These are phyloP conservation scores for Chionomys nivalis DNA, from an alignment of 2,113 vertebrate species.

Conservation along the genomic window DNA sequence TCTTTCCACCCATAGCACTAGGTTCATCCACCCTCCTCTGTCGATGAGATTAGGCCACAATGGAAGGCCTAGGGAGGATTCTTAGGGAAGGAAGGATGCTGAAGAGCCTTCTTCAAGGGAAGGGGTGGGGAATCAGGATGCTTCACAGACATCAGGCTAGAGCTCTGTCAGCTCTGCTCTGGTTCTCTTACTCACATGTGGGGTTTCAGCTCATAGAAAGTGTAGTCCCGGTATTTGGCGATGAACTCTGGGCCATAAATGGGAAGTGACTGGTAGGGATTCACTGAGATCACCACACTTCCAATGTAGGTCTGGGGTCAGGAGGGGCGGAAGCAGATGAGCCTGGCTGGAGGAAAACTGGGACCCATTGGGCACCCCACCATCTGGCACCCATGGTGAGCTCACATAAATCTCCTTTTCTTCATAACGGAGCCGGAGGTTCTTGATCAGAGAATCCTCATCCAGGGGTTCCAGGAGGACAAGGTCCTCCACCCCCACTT, in stretches of 20 bases:
- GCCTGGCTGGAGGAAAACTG: rapidly evolving
- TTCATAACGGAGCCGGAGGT: slow-evolving; percentile 85
- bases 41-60: not conserved
- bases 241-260: slow-evolving; percentile 87
- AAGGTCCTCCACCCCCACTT: slow-evolving; percentile 85
- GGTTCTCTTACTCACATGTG: slow-evolving; percentile 86
- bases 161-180: not conserved
- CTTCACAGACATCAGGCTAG: not conserved
- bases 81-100: not conserved
- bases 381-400: rapidly evolving
- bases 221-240: slow-evolving; percentile 84
- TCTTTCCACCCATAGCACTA: not conserved
- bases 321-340: not conserved
- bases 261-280: slow-evolving; percentile 86
- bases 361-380: not conserved
- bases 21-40: not conserved
- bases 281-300: slow-evolving; percentile 88
- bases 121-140: not conserved
- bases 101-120: slow-evolving; percentile 12
- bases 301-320: slow-evolving; percentile 88
- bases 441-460: slow-evolving; percentile 85
- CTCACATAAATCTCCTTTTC: slow-evolving; percentile 87
- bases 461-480: slow-evolving; percentile 87
- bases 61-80: not conserved
- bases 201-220: slow-evolving; percentile 87